These are phyloP conservation scores for Dermolepida albohirtum DNA, from an alignment of 2,888 invertebrate genomes.

Conservation along the genomic window DNA sequence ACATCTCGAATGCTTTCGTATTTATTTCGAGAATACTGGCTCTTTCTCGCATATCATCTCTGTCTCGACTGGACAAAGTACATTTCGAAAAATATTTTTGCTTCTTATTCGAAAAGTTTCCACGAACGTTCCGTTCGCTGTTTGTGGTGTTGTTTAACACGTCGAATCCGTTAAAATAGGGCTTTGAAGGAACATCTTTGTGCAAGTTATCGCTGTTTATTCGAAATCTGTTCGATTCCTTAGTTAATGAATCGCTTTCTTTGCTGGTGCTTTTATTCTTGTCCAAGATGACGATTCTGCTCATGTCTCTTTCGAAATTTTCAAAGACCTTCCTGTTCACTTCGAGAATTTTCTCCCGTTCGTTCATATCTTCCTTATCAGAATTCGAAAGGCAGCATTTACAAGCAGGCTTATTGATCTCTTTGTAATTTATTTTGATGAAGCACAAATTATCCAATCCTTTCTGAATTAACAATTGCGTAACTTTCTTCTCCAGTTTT, in stretches of 20 bases:
- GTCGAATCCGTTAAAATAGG: not conserved
- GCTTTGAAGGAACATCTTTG: not conserved
- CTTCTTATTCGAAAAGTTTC: too few relatives aligned
- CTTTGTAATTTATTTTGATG: slow-evolving; percentile 21
- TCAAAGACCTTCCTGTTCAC: slow-evolving; percentile 40
- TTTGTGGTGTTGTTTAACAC: not conserved
- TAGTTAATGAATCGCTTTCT: slow-evolving; percentile 8
- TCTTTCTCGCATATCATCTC: slow-evolving; percentile 37
- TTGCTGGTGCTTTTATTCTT: slow-evolving; percentile 19
- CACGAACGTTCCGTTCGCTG: not conserved
- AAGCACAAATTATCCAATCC: slow-evolving; percentile 1
- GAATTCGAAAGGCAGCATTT: slow-evolving; percentile 24
- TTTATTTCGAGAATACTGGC: slow-evolving; percentile 39
- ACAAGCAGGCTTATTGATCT: slow-evolving; percentile 16
- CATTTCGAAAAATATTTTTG: not conserved
- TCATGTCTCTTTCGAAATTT: slow-evolving; percentile 42
- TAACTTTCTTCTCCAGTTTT: slow-evolving; percentile 40
- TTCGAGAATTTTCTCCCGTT: slow-evolving; percentile 39
- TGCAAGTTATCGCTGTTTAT: slow-evolving; percentile 2
- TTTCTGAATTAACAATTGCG: slow-evolving; percentile 35
- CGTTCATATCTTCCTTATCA: slow-evolving; percentile 33
- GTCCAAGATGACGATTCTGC: slow-evolving; percentile 39
- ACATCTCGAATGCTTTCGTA: slow-evolving; percentile 39
- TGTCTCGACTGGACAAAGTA: slow-evolving; percentile 10
- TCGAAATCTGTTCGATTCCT: not conserved